phyloP scores from a whole-genome alignment of 2,113 vertebrate species.

The Eonycteris spelaea region DNA sequence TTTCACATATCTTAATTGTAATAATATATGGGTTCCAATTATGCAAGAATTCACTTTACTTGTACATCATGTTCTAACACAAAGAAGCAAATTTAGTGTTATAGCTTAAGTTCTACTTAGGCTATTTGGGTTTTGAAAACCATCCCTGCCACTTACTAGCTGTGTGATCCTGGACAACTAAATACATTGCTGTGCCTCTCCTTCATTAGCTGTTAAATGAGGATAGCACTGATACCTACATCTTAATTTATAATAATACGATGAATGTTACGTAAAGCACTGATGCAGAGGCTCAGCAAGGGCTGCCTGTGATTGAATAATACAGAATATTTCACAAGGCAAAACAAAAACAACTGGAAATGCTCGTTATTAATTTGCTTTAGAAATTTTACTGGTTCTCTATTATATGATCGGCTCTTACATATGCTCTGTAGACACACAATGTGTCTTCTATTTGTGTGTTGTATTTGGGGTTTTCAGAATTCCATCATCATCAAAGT shows the following conservation, averaged over 20 bases:
- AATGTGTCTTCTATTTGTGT: neutral
- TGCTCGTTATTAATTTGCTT: neutral
- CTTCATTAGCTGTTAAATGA: neutral
- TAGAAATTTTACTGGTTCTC: neutral
- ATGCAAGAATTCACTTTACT: neutral
- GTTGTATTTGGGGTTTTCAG: neutral
- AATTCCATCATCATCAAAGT: neutral
- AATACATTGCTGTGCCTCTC: neutral
- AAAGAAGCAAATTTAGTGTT: neutral
- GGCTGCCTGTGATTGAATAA: neutral
- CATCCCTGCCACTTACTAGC: neutral
- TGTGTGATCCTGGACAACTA: neutral
- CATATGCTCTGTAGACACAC: neutral
- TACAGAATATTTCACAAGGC: neutral
- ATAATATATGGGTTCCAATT: neutral
- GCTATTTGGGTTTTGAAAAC: neutral
- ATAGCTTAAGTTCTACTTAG: neutral
- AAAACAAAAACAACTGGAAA: neutral
- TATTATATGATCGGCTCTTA: neutral
- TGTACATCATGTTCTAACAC: neutral
- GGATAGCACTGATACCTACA: too few species aligned
- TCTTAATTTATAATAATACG: neutral
- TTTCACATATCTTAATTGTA: neutral
- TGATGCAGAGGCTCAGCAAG: neutral
- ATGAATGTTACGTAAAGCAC: neutral